phyloP scores from a whole-genome alignment of 2,113 vertebrate species.

The Ctenomys sociabilis region DNA sequence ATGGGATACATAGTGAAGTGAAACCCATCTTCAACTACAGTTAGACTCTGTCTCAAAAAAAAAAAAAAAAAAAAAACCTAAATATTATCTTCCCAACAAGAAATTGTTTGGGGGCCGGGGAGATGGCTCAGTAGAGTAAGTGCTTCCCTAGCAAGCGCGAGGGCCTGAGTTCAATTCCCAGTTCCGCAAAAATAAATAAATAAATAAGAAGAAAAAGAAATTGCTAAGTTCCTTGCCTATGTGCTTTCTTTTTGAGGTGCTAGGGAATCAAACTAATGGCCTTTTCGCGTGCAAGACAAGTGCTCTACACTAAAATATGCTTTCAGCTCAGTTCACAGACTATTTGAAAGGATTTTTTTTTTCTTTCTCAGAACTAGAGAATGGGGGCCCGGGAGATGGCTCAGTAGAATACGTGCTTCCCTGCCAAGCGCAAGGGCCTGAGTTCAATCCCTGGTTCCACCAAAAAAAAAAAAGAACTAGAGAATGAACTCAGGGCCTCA shows the following conservation, averaged over 20 bases:
- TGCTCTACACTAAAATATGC: not conserved
- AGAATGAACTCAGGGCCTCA: not conserved
- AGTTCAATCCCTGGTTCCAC: too few relatives aligned
- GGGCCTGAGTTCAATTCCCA: too few relatives aligned
- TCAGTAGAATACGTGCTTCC: too few relatives aligned
- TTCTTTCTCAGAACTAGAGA: not conserved
- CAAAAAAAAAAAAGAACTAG: too few relatives aligned
- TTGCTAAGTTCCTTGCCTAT: not conserved
- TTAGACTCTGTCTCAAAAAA: not conserved
- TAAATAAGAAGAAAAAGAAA: too few relatives aligned
- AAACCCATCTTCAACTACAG: not conserved
- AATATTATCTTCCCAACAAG: not conserved
- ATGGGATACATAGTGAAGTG: not conserved
- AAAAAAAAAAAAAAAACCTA: not conserved
- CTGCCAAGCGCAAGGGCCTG: too few relatives aligned
- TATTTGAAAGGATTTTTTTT: not conserved
- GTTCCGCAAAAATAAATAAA: too few relatives aligned
- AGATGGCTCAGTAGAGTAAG: too few relatives aligned
- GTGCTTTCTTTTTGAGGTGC: not conserved
- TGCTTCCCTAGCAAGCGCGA: too few relatives aligned
- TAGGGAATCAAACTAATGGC: not conserved
- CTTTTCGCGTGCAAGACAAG: not conserved
- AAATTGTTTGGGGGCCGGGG: too few relatives aligned
- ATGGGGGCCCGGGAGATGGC: too few relatives aligned
- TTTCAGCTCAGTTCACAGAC: not conserved